Evolutionary conservation across 2,113 vertebrate genomes (phyloP), one percentile per base, ranked within the genome.

Genomic region (Quiscalus mexicanus): DNA sequence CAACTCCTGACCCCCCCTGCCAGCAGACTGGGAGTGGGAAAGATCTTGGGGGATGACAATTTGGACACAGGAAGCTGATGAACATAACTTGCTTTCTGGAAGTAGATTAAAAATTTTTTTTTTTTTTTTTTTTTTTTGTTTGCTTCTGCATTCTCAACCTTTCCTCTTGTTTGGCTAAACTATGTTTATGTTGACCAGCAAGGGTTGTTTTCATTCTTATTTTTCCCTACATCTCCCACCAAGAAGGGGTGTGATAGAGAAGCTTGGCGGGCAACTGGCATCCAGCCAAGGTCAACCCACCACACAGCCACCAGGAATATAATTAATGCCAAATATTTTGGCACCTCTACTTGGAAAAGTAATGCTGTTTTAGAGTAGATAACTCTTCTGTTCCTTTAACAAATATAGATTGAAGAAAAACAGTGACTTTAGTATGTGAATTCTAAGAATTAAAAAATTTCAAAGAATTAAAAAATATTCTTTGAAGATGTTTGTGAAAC

Each of bases 401-500:
- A 75, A 92, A 77, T 12, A 58, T n/a, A 41, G 31, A 15, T 31
- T 62, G 69, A 87, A 89, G 76, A 15, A 30, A 93, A 71, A 24
- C 5, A 24, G 11, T 85, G 52, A n/a, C 41, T 81, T 45, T 42
- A 82, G 13, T 19, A 45, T 80, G 58, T 52, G 31, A 78, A 31
- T 81, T 45, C 65, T 89, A 91, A 73, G 23, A 94, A 82, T 77
- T 67, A 44, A 50, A 65, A 85, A 69, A 20, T 73, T 73, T 45
- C 65, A 91, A 87, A 59, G 16, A 88, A 80, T 78, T 83, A 52
- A 37, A 67, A 78, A 74, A 28, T 37, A 50, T 5, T 49, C 65
- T 91, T 98, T 95, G 83, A 96, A 96, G 96, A 67, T 84, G 49
- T 95, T 97, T 97, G 44, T 97, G 95, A 96, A 92, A 93, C 92